Evolutionary conservation across 2,113 vertebrate species (phyloP).

Genomic region (Porphyrio hochstetteri): DNA sequence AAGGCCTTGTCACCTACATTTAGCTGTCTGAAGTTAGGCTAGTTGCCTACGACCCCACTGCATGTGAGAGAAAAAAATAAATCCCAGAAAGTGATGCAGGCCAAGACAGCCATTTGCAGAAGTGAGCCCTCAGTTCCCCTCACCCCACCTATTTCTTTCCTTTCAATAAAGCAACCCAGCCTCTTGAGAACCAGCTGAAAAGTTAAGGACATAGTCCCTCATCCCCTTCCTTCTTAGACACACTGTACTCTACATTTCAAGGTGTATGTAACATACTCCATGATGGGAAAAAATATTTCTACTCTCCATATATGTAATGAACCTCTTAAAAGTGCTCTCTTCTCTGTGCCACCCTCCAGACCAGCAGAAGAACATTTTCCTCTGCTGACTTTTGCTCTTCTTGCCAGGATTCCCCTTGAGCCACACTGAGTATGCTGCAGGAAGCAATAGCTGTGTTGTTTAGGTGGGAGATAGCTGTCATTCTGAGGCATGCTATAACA

Average conservation of each 20-base stretch:
- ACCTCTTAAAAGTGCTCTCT: not conserved
- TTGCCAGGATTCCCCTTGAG: fast-evolving
- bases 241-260: not conserved
- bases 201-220: fast-evolving
- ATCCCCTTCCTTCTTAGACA: not conserved
- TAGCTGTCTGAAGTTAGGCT: not conserved
- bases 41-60: not conserved
- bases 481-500: not conserved
- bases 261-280: too few species aligned
- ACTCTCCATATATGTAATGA: not conserved
- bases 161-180: not conserved
- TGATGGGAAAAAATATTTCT: not conserved
- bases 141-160: not conserved
- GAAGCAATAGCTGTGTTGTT: fast-evolving
- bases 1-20: not conserved
- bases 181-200: not conserved
- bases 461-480: not conserved
- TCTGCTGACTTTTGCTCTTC: not conserved
- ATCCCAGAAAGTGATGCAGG: not conserved
- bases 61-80: not conserved
- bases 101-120: not conserved
- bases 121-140: not conserved
- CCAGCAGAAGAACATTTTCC: not conserved
- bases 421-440: fast-evolving
- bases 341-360: not conserved